A percentile compares a stretch with the other conserved stretches of the same genome.
Evolutionary conservation across 2,888 invertebrate species (phyloP).

Genomic region (Aphrophora alni): DNA sequence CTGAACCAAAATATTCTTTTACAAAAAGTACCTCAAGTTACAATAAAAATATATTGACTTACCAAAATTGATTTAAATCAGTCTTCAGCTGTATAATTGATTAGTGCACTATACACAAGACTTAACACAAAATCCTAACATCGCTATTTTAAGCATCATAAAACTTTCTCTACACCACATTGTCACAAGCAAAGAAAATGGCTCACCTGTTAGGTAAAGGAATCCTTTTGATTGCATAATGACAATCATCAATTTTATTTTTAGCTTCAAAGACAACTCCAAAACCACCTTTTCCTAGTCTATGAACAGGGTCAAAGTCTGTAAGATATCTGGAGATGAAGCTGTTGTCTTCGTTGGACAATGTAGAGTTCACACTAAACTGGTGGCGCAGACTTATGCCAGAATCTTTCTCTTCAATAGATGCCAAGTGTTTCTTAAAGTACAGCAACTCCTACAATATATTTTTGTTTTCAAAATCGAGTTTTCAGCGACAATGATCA

Average conservation of each 20-base stretch:
- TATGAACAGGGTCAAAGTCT: slow-evolving; percentile 83
- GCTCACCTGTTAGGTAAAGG: slow-evolving; percentile 77
- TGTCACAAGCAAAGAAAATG: no score
- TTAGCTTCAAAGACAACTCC: slow-evolving; percentile 95
- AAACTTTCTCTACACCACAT: no score
- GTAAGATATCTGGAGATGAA: slow-evolving; percentile 74
- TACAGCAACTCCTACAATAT: slow-evolving; percentile 11
- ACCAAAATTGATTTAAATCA: no score
- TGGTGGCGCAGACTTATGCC: slow-evolving; percentile 48
- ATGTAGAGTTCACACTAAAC: background rate
- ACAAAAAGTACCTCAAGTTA: no score
- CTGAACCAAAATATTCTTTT: no score
- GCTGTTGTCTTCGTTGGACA: slow-evolving; percentile 35
- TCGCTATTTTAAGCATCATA: no score
- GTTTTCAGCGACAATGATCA: no score
- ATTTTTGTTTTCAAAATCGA: no score
- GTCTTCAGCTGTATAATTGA: no score
- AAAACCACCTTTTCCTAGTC: slow-evolving; percentile 91
- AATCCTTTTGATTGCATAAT: slow-evolving; percentile 95
- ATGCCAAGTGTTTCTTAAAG: background rate
- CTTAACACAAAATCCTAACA: no score
- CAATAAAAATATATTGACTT: no score
- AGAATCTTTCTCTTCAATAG: slow-evolving; percentile 51
- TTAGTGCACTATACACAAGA: no score
- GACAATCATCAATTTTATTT: slow-evolving; percentile 92